phyloP scores from a whole-genome alignment of 2,888 invertebrate genomes.

The Dilophus febrilis region DNA sequence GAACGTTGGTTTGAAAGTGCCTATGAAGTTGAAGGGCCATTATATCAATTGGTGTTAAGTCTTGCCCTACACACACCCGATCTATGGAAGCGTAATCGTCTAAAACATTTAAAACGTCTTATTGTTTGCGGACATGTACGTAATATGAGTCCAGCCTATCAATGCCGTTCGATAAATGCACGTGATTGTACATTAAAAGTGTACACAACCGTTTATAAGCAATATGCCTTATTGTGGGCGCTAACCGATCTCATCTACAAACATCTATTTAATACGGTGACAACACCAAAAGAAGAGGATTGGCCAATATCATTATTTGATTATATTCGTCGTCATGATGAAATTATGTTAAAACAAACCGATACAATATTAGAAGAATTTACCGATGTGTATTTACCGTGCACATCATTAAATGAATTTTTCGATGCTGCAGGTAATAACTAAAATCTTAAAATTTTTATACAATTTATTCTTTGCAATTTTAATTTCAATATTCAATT shows the following conservation, averaged over 20 bases:
- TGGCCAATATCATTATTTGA: slow-evolving; percentile 86
- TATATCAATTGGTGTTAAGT: slow-evolving; percentile 73
- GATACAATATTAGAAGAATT: slow-evolving; percentile 66
- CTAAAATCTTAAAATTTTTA: slow-evolving; percentile 7
- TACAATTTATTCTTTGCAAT: neutral
- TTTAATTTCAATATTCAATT: neutral
- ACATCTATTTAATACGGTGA: slow-evolving; percentile 70
- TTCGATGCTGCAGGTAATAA: slow-evolving; percentile 71
- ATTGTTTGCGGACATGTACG: slow-evolving; percentile 47
- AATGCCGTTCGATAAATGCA: slow-evolving; percentile 32
- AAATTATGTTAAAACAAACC: slow-evolving; percentile 70
- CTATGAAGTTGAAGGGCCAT: slow-evolving; percentile 80
- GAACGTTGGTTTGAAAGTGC: slow-evolving; percentile 61
- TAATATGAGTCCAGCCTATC: slow-evolving; percentile 40
- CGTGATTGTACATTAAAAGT: slow-evolving; percentile 39
- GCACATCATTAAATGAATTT: slow-evolving; percentile 80
- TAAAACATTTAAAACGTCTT: slow-evolving; percentile 59
- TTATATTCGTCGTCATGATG: slow-evolving; percentile 88
- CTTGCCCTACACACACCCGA: slow-evolving; percentile 59
- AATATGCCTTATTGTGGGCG: slow-evolving; percentile 69
- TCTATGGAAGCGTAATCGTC: slow-evolving; percentile 56
- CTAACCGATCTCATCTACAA: slow-evolving; percentile 71
- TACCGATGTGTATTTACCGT: slow-evolving; percentile 77
- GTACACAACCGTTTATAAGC: slow-evolving; percentile 62
- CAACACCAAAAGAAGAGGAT: slow-evolving; percentile 58